phyloP scores from a whole-genome alignment of 2,113 vertebrate genomes.

The Lycocorax pyrrhopterus region DNA sequence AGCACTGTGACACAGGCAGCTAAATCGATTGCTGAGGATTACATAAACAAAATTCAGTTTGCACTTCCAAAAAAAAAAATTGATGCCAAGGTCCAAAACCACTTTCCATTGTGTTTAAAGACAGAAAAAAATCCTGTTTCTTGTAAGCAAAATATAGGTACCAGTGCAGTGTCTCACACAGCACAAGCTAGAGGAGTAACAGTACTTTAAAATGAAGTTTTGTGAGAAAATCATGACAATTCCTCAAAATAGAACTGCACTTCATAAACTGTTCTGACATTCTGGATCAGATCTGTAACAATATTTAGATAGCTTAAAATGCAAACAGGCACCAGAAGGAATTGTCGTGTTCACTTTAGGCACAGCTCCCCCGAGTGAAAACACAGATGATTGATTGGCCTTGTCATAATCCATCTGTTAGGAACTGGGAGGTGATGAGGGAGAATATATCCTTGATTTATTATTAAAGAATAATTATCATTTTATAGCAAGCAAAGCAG shows the following conservation, averaged over 20 bases:
- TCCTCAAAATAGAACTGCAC: background rate
- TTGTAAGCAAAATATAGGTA: background rate
- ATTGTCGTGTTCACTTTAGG: background rate
- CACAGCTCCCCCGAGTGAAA: background rate
- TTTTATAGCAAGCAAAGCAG: background rate
- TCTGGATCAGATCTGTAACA: background rate
- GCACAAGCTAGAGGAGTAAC: background rate
- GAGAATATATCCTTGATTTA: background rate
- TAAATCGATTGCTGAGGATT: background rate
- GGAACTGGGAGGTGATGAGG: background rate
- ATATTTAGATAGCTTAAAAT: background rate
- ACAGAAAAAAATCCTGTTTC: background rate
- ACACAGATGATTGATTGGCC: background rate
- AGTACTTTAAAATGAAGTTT: background rate
- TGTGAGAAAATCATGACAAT: background rate
- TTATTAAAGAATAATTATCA: background rate
- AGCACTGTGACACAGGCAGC: background rate
- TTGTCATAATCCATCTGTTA: background rate
- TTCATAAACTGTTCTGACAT: background rate
- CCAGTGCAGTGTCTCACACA: background rate
- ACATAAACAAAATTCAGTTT: background rate
- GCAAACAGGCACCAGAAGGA: background rate
- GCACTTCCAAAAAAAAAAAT: background rate
- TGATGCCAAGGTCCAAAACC: background rate
- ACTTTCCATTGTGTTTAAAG: background rate